phyloP scores from a whole-genome alignment of 2,797 vertebrate genomes.

The Phalanger gymnotis region DNA sequence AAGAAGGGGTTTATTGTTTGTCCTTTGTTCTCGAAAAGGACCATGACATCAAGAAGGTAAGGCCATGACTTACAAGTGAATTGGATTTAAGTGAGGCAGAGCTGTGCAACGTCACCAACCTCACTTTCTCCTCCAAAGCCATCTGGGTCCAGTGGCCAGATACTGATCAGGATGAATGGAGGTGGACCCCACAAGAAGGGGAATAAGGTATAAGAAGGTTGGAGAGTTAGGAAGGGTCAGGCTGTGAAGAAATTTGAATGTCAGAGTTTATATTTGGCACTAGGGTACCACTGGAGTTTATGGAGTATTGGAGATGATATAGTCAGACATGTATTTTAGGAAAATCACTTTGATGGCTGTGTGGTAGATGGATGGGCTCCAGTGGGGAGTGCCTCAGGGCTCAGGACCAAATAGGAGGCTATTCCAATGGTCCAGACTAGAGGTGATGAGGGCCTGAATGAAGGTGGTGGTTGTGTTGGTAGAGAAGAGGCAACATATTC shows the following conservation, averaged over 20 bases:
- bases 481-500: not conserved
- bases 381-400: not conserved
- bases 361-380: not conserved
- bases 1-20: no score
- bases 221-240: not conserved
- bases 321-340: not conserved
- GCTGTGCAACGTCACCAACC: no score
- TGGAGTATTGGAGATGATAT: not conserved
- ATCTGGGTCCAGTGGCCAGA: no score
- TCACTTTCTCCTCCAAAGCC: no score
- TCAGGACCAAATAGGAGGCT: not conserved
- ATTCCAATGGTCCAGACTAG: not conserved
- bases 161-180: no score
- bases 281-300: not conserved
- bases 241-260: not conserved
- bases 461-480: not conserved
- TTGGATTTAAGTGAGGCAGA: no score
- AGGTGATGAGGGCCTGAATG: not conserved
- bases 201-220: not conserved
- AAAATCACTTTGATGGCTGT: not conserved
- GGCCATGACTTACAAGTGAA: no score
- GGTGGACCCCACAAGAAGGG: not conserved
- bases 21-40: no score
- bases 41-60: no score
- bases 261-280: not conserved